Base-by-base conservation (phyloP, 92 coral and sea anemone genomes). In the Palythoa grandiflora region DNA sequence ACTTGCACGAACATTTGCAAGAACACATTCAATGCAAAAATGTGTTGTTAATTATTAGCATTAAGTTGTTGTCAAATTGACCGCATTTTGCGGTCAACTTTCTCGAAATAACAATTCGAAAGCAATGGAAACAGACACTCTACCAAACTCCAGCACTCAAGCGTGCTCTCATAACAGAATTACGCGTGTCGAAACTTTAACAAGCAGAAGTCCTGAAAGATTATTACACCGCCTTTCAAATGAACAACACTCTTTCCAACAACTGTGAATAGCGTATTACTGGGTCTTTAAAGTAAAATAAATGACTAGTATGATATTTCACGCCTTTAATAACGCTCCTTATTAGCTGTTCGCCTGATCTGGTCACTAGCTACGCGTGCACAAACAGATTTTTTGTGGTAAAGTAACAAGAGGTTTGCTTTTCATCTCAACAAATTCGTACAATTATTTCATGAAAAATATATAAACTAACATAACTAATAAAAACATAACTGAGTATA, bases 361-460 rank as follows among this genome's bases (percentile, higher is more conserved):
- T 63, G 74, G 74, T 47, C 60, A 39, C 59, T 39, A 40, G 85
- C 85, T 80, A 47, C 63, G 71, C 86, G 66, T 81, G 86, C 86
- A 81, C 66, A 81, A 81, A 81, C 20, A 81, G 86, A 68, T 81
- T 81, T 81, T 51, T 81, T 81, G 86, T 81, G 86, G 86, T 81
- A 68, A 81, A 81, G 61, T 81, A 66, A 81, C 86, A 81, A 81
- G 86, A 81, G 86, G 86, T 81, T 81, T 47, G 19, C 44, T 44
- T 53, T 81, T 65, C 75, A 66, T 81, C 86, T 81, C 75, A 81
- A 81, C 74, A 81, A 17, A 81, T 47, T 53, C 65, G 75, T 66
- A 81, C 86, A 66, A 48, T 63, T 40, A 66, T 47, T 53, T 44
- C 9, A 47, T 35, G 48, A 81, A 47, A 65, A 81, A 66, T 63